Evolutionary conservation across 2,888 invertebrate species (phyloP).

Genomic region (Ennomos erosarius): DNA sequence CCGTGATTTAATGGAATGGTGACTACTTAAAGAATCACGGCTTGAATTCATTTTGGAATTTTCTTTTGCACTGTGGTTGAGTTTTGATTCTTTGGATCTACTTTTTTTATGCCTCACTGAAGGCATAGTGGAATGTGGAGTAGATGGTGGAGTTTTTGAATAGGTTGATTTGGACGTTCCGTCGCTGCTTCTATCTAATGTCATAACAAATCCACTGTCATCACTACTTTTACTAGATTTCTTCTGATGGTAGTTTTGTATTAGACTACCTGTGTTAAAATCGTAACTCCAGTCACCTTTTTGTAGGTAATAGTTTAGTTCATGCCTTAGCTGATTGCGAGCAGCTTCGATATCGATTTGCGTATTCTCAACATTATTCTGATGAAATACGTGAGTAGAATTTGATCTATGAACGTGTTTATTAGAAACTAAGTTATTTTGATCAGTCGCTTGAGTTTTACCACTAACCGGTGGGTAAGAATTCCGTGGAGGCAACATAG

Average conservation of each 20-base stretch:
- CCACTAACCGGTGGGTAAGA: conserved; percentile 86
- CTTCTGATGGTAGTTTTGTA: conserved; percentile 81
- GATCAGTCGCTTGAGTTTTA: conserved; percentile 83
- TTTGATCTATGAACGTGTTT: conserved; percentile 86
- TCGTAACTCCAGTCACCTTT: conserved; percentile 83
- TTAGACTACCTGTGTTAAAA: conserved; percentile 78
- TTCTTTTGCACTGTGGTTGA: conserved; percentile 72
- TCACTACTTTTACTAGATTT: conserved; percentile 82
- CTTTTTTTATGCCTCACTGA: conserved; percentile 79
- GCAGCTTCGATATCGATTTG: conserved; percentile 77
- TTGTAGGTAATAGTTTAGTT: conserved; percentile 79
- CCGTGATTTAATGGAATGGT: conserved; percentile 79
- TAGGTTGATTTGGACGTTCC: conserved; percentile 80
- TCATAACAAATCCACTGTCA: conserved; percentile 82
- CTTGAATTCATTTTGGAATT: conserved; percentile 75
- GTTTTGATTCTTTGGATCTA: conserved; percentile 77
- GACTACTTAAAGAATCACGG: conserved; percentile 80
- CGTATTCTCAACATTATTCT: conserved; percentile 72
- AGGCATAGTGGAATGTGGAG: conserved; percentile 78
- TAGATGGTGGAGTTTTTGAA: conserved; percentile 80
- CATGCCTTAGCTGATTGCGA: conserved; percentile 77
- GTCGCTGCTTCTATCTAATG: conserved; percentile 80
- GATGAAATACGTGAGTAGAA: conserved; percentile 86
- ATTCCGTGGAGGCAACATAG: conserved; percentile 86
- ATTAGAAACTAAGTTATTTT: conserved; percentile 78